These are phyloP conservation scores for Chionomys nivalis DNA, from an alignment of 2,113 vertebrate genomes.

Conservation along the genomic window DNA sequence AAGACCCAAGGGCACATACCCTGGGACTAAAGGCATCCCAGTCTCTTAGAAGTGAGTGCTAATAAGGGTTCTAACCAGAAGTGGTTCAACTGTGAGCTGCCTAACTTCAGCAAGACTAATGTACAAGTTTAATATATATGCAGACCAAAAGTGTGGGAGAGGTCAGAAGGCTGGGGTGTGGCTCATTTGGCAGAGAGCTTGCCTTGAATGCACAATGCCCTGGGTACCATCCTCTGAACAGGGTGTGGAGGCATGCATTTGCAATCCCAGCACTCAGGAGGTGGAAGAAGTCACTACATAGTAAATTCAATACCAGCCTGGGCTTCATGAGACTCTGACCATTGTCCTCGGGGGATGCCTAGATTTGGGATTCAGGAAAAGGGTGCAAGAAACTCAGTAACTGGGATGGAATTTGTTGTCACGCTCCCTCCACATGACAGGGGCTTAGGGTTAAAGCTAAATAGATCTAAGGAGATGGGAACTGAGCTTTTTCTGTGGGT, in stretches of 20 bases:
- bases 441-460: slow-evolving; percentile 31
- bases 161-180: neutral
- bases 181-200: neutral
- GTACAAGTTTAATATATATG: rapidly evolving
- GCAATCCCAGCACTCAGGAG: neutral
- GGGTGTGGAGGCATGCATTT: neutral
- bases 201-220: neutral
- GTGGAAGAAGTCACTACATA: neutral
- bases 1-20: neutral
- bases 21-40: neutral
- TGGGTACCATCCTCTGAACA: neutral
- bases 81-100: no score
- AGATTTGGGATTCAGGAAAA: neutral
- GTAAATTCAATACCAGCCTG: neutral
- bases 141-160: neutral
- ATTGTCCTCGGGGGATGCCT: neutral
- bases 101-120: neutral
- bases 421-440: neutral
- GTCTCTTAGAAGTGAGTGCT: neutral
- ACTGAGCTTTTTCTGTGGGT: neutral
- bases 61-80: neutral
- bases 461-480: neutral
- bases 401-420: neutral
- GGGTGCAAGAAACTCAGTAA: neutral
- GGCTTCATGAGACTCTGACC: neutral